Conservation (phyloP, 2,797 vertebrate species). For the Pitangus sulphuratus region DNA sequence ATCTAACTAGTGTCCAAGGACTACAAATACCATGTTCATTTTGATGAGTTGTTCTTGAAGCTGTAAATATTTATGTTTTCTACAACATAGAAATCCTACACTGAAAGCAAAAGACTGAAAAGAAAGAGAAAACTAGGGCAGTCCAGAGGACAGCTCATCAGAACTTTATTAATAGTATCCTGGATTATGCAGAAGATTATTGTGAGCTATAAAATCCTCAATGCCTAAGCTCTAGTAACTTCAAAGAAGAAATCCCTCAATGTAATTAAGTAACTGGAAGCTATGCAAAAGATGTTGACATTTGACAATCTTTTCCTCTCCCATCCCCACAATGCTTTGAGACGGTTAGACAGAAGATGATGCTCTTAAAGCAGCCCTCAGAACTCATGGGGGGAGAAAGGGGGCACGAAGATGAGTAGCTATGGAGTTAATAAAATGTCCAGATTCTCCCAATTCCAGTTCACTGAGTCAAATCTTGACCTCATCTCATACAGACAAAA, state of each 20-base stretch:
- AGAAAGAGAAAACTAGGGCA: conserved; percentile 1
- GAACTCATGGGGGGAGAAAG: background rate
- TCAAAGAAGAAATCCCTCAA: background rate
- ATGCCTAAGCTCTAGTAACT: background rate
- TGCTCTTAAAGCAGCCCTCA: background rate
- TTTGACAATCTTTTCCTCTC: background rate
- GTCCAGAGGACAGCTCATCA: background rate
- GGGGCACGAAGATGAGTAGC: background rate
- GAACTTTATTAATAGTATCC: conserved; percentile 39
- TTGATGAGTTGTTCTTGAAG: background rate
- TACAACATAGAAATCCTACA: background rate
- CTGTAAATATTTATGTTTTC: background rate
- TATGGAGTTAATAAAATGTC: background rate
- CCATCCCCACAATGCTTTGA: background rate
- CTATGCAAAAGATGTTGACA: background rate
- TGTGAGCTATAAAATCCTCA: conserved; percentile 8
- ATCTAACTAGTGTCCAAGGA: background rate
- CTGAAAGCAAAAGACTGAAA: background rate
- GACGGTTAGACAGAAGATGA: background rate
- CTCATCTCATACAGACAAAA: background rate
- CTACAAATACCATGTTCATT: background rate
- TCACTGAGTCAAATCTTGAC: background rate
- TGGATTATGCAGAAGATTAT: conserved; percentile 6
- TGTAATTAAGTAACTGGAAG: background rate
- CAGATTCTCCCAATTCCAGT: background rate